Evolutionary conservation across 2,888 invertebrate species (phyloP).

Genomic region (Lasioglossum vierecki): DNA sequence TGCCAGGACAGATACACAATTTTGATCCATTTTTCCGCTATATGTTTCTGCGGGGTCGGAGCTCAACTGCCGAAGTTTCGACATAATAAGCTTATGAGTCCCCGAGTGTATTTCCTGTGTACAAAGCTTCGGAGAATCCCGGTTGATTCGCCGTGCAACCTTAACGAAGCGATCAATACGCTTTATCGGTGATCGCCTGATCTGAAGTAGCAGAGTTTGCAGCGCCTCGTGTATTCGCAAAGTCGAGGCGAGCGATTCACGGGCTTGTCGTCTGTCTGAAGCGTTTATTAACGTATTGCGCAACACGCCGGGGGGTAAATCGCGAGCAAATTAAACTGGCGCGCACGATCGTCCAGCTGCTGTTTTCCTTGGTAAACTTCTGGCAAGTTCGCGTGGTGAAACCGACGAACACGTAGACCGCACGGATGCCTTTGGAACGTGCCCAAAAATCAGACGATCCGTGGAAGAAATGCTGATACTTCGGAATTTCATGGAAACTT

Average conservation of each 20-base stretch:
- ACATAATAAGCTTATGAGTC: conserved; percentile 23
- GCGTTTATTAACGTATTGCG: conserved; percentile 41
- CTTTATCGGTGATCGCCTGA: conserved; percentile 66
- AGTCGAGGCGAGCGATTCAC: neutral
- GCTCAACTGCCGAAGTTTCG: neutral
- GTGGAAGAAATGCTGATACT: conserved; percentile 10
- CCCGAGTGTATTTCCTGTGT: conserved; percentile 18
- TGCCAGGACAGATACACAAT: neutral
- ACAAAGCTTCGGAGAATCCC: conserved; percentile 28
- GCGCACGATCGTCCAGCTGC: conserved; percentile 1
- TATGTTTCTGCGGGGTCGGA: neutral
- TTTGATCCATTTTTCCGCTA: neutral
- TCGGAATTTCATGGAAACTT: conserved; percentile 22
- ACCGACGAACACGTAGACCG: neutral
- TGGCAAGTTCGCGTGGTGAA: neutral
- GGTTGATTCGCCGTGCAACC: conserved; percentile 40
- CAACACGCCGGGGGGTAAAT: conserved; percentile 16
- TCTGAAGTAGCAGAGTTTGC: conserved; percentile 42
- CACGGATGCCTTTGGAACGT: conserved; percentile 41
- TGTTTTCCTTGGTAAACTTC: neutral
- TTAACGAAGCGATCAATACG: conserved; percentile 73
- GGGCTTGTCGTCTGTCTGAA: neutral
- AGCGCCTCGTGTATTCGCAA: neutral
- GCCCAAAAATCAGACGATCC: conserved; percentile 44
- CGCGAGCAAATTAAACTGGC: conserved; percentile 20